A percentile compares a stretch with the other conserved stretches of the same genome.
Evolutionary conservation across 2,113 vertebrate genomes (phyloP).

Genomic region (Peromyscus maniculatus): DNA sequence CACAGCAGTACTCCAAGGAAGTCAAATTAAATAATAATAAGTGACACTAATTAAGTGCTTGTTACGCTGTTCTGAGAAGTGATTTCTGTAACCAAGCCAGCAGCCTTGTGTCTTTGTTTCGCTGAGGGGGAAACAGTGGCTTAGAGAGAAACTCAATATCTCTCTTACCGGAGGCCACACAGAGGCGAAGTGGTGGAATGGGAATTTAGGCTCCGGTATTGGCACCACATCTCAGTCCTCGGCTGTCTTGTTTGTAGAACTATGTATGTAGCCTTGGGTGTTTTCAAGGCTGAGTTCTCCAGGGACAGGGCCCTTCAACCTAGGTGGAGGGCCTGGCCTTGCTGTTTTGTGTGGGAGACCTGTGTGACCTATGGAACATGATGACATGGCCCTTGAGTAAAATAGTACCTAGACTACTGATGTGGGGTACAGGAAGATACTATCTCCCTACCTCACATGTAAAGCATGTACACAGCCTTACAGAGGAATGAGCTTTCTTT

Average conservation of each 20-base stretch:
- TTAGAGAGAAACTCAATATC: constrained; percentile 4
- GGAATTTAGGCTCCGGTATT: not conserved
- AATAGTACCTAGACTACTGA: not conserved
- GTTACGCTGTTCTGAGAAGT: not conserved
- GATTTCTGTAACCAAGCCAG: constrained; percentile 32
- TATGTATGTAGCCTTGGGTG: too few species aligned
- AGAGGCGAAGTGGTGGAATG: too few species aligned
- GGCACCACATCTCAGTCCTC: not conserved
- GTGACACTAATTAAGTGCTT: not conserved
- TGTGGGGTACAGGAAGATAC: not conserved
- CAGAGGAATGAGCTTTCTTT: not conserved
- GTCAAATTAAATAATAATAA: constrained; percentile 41
- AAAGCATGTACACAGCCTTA: not conserved
- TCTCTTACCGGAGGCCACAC: not conserved
- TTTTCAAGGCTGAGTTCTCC: not conserved
- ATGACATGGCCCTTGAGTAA: not conserved
- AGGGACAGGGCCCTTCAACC: not conserved
- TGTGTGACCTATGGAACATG: not conserved
- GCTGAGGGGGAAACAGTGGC: not conserved
- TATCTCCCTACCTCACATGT: not conserved
- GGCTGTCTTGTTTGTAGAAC: not conserved
- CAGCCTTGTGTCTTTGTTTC: not conserved
- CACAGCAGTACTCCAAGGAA: constrained; percentile 12
- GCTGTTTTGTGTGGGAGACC: not conserved
- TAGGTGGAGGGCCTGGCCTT: not conserved